Evolutionary conservation across 1,140 invertebrate genomes (phyloP), one percentile per base, ranked within the genome.

Genomic region (Cydia strobilella): DNA sequence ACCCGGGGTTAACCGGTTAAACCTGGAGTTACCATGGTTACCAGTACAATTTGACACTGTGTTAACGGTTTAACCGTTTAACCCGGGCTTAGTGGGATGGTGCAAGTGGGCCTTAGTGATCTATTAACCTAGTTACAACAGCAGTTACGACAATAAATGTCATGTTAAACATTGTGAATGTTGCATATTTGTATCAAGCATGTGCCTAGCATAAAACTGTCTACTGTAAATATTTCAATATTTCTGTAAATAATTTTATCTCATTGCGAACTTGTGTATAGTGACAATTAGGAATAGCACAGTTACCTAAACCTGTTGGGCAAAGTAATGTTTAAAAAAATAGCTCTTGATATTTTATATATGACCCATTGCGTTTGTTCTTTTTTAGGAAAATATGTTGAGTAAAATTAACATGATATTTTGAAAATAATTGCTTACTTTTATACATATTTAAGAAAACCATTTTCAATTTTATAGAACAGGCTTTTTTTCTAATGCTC

Each of bases 141-240:
- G 20, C 18, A 12, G 3, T 59, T 23, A 59, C 20, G 54, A 23
- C 9, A 59, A 59, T 23, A 12, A 59, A 59, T 59, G 15, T 18
- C 54, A 54, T 18, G 51, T 18, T 3, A 54, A 2, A 6, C 15
- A 59, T 59, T 59, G 54, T 59, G 23, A 59, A 59, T 59, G n/a
- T 59, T 59, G 20, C 18, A 59, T 59, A 23, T 59, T 59, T 59
- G 54, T 59, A 59, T 59, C 18, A 59, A 59, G 23, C 20, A 59
- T 59, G 6, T 51, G 20, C 54, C 20, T 59, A 59, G 18, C 18
- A 59, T 59, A 10, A 59, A 59, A 23, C 20, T 59, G 20, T 23
- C 54, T 59, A 23, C 54, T 59, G 51, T 59, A 59, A 59, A 59
- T 59, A 59, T 18, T 59, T 18, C n/a, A n/a, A 59, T 59, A 20